A percentile compares a stretch with the other conserved stretches of the same genome.
Conservation (phyloP, 2,888 invertebrate species). For the Nomada lathburiana region DNA sequence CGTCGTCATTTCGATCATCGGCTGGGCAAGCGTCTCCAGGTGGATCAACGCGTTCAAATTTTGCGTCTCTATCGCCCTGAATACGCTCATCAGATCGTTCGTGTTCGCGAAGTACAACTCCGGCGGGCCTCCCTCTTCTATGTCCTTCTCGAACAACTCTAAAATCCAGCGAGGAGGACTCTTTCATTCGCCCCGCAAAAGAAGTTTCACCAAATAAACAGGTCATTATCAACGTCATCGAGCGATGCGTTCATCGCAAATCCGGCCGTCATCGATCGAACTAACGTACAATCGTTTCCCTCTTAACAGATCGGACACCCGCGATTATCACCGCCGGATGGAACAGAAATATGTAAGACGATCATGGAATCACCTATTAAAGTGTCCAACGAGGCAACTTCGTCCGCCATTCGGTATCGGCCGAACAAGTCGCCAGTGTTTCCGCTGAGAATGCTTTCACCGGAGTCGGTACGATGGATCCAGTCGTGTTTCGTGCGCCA, state of each 20-base stretch:
- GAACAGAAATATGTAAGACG: fast-evolving
- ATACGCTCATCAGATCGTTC: constrained; percentile 86
- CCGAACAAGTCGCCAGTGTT: constrained; percentile 65
- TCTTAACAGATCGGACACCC: neutral
- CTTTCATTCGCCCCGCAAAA: neutral
- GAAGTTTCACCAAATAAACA: neutral
- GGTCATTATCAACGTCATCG: neutral
- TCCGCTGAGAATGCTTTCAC: constrained; percentile 39
- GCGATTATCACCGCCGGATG: neutral
- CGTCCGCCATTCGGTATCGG: constrained; percentile 63
- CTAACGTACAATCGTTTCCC: neutral
- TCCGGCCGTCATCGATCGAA: too few species aligned
- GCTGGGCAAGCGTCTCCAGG: constrained; percentile 86
- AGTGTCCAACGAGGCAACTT: constrained; percentile 70
- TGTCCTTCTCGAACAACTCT: constrained; percentile 85
- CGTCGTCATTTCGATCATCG: constrained; percentile 85
- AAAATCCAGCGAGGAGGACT: neutral
- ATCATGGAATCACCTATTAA: constrained; percentile 68
- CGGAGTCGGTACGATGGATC: constrained; percentile 66
- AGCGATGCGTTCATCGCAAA: neutral
- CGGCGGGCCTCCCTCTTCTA: constrained; percentile 84
- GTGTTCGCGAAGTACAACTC: constrained; percentile 87
- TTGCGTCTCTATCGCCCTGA: constrained; percentile 87
- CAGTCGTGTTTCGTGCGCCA: constrained; percentile 86
- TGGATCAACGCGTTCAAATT: constrained; percentile 88